Evolutionary conservation across 92 coral and sea anemone species (phyloP), one percentile per base, ranked within the genome.

Genomic region (Porites lobata): DNA sequence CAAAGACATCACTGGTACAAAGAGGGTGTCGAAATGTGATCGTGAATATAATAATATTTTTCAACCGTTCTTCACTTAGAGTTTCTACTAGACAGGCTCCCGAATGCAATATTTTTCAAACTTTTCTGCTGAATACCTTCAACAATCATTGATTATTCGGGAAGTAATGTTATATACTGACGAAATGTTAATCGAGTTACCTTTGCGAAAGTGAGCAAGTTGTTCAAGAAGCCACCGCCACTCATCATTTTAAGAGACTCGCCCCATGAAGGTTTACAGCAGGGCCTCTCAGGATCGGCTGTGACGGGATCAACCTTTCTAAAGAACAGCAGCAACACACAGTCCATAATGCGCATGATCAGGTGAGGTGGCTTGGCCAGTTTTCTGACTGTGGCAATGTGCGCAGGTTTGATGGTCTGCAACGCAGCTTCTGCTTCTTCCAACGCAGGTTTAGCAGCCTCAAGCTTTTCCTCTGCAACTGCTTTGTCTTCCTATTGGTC

Each of bases 271-370:
- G 99, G 99, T 74, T 94, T 98, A 72, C 78, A 83, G 71, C 99
- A 98, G 9, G 92, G 90, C 81, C 95, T 88, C 65, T 98, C 99
- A 0, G 98, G 98, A 69, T 98, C 99, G 2, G 96, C 65, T 1
- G 92, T 65, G 29, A 91, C 95, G 11, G 86, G 6, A 77, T 98
- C 99, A 15, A 98, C 70, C 63, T 77, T 93, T 53, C 89, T 92
- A 62, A 79, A 85, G 80, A 98, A 98, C 83, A 98, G 81, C 53
- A 98, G 93, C 20, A 98, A 69, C 84, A 96, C 98, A 80, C 99
- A 95, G 89, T 98, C 99, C 99, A 98, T 98, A 24, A 98, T 98
- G 73, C 99, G 96, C 99, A 98, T 98, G 93, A 98, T 98, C 79
- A 98, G 90, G 86, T 98, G 99, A 14, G 99, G 99, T 20, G 99